Percentiles rank a stretch among this genome's conserved stretches.
These are phyloP conservation scores for Oedothorax gibbosus DNA, from an alignment of 1,140 invertebrate genomes.

Conservation along the genomic window DNA sequence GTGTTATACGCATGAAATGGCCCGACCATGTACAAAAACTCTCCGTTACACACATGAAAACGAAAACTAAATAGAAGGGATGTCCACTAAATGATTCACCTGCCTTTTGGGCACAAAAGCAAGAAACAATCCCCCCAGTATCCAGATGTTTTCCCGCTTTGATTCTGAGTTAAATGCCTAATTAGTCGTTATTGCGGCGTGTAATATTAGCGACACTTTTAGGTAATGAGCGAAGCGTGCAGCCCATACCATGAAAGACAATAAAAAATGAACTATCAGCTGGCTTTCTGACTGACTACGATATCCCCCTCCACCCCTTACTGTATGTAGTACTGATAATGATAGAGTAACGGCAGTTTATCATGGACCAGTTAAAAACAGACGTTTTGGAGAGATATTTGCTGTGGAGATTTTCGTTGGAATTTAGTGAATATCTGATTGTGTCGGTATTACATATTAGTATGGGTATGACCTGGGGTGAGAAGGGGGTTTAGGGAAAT, in stretches of 20 bases:
- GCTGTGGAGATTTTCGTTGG: too few species aligned
- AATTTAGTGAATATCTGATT: too few species aligned
- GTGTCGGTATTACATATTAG: too few species aligned
- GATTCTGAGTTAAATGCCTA: slow-evolving; percentile 41
- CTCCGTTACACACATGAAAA: not conserved
- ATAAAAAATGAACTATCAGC: slow-evolving; percentile 24
- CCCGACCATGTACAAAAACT: too few species aligned
- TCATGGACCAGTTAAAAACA: too few species aligned
- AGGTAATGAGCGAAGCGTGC: slow-evolving; percentile 38
- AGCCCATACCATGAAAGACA: not conserved
- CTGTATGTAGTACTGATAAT: too few species aligned
- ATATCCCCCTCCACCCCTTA: not conserved
- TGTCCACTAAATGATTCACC: slow-evolving; percentile 19
- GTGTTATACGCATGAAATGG: too few species aligned
- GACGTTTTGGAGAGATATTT: too few species aligned
- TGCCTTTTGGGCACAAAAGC: slow-evolving; percentile 15
- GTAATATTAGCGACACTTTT: slow-evolving; percentile 54
- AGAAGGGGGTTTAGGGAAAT: too few species aligned
- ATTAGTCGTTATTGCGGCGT: slow-evolving; percentile 49
- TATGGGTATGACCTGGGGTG: too few species aligned
- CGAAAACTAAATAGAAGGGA: not conserved
- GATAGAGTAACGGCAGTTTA: too few species aligned
- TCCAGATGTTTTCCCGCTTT: slow-evolving; percentile 45
- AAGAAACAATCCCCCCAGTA: slow-evolving; percentile 1
- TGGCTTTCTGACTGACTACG: slow-evolving; percentile 8